Conservation (phyloP, 2,797 vertebrate species). For the Sebastes diaconus region DNA sequence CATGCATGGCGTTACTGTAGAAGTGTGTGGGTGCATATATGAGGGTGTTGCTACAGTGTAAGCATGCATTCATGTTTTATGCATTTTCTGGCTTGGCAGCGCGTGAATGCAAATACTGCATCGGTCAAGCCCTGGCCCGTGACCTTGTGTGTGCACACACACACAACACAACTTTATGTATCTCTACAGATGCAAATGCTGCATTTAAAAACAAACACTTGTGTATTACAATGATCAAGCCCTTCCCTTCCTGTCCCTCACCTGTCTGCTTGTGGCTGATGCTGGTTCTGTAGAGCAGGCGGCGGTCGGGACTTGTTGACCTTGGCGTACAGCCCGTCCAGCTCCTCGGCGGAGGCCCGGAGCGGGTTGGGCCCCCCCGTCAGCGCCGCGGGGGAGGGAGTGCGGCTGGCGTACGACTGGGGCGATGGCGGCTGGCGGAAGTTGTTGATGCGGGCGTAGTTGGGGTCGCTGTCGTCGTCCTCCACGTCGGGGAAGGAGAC, state of each 20-base stretch:
- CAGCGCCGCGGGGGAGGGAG: slow-evolving; percentile 62
- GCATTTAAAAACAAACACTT: neutral
- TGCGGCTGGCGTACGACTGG: slow-evolving; percentile 69
- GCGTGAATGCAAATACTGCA: slow-evolving; percentile 37
- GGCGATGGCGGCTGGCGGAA: slow-evolving; percentile 84
- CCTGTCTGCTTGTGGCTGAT: slow-evolving; percentile 80
- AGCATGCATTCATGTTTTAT: slow-evolving; percentile 61
- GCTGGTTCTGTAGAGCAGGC: slow-evolving; percentile 59
- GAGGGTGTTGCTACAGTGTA: slow-evolving; percentile 14
- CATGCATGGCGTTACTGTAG: slow-evolving; percentile 21
- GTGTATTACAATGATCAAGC: neutral
- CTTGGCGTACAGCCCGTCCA: slow-evolving; percentile 92
- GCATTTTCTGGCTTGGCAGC: slow-evolving; percentile 37
- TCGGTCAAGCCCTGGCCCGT: neutral
- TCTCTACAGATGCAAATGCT: slow-evolving; percentile 1
- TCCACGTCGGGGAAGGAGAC: slow-evolving; percentile 82
- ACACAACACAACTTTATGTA: neutral
- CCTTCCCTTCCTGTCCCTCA: neutral
- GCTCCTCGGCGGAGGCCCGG: slow-evolving; percentile 81
- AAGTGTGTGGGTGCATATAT: neutral
- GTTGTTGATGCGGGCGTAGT: slow-evolving; percentile 92
- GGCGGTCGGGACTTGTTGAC: slow-evolving; percentile 90
- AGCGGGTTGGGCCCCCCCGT: neutral
- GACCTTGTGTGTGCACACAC: slow-evolving; percentile 39
- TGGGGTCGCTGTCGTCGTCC: slow-evolving; percentile 93